Evolutionary conservation across 2,797 vertebrate species (phyloP), one percentile per base, ranked within the genome.

Genomic region (Sandelia bainsii): DNA sequence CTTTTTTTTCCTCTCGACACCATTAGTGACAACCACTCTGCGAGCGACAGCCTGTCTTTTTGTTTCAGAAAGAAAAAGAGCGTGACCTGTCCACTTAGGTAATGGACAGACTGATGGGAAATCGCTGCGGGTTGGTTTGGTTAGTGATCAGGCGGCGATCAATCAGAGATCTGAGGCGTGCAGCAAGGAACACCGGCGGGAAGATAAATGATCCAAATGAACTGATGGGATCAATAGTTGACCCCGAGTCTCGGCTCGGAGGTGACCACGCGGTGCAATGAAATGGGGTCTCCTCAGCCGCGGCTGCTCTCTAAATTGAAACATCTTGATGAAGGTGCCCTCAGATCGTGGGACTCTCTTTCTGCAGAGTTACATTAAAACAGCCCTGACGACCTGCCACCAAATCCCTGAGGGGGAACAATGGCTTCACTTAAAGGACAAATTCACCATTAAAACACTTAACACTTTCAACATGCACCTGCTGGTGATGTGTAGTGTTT

Each of bases 101-200:
- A 72, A 82, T 74, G 77, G 74, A 75, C 57, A 59, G 72, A 81
- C 54, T 77, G 86, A 81, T 79, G 72, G 69, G 19, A 80, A 78
- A 75, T 70, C 13, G 1, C 56, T 63, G 46, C 6, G 3, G 45
- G 65, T 69, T 8, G 2, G 3, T 81, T 81, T 69, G 71, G 65
- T 84, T 80, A 66, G 82, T 53, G 45, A 81, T 27, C 77, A 54
- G 67, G 46, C 4, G 52, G 53, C 58, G 46, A 82, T 85, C 75
- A 48, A 73, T 81, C 79, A 74, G n/a, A 4, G 50, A 6, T 53
- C 44, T 2, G 23, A n/a, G 53, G 48, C 40, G n/a, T 37, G 44
- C 3, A 2, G 46, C 1, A 17, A 62, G 71, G 61, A 62, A 52
- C 12, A 61, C 50, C 34, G 45, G 1, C 5, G 13, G 16, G 39